Percentiles rank a stretch among this genome's conserved stretches.
These are phyloP conservation scores for Meandrina meandrites DNA, from an alignment of 92 coral and sea anemone genomes.

Conservation along the genomic window DNA sequence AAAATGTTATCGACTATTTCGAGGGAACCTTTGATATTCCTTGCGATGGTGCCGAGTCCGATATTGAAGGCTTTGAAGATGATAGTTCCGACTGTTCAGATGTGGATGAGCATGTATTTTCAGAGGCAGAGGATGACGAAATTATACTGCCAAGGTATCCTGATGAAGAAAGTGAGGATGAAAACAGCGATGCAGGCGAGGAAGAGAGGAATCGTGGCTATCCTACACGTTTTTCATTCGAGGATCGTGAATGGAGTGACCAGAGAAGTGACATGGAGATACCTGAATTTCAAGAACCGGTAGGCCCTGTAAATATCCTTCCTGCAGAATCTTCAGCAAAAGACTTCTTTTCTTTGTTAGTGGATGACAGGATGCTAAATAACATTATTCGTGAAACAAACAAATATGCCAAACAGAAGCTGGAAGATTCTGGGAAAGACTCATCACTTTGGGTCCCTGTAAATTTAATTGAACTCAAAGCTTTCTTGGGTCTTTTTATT, in stretches of 20 bases:
- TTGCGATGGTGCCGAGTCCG: constrained; percentile 1
- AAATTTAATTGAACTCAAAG: not conserved
- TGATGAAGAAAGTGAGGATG: not conserved
- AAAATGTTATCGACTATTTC: not conserved
- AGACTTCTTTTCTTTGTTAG: not conserved
- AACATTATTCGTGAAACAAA: not conserved
- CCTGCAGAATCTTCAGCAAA: not conserved
- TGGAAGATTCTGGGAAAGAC: not conserved
- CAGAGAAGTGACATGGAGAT: not conserved
- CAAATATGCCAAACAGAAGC: not conserved
- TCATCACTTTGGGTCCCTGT: not conserved
- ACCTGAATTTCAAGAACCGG: not conserved
- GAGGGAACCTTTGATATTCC: constrained; percentile 20
- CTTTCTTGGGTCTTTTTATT: not conserved
- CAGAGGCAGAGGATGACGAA: not conserved
- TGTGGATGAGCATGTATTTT: not conserved
- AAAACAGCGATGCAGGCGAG: not conserved
- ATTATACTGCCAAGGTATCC: not conserved
- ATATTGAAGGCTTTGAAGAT: constrained; percentile 13
- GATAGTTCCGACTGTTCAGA: not conserved
- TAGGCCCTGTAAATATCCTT: not conserved
- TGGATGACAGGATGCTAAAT: not conserved
- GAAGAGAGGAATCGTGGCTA: not conserved
- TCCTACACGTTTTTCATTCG: not conserved
- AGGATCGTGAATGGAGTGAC: not conserved